phyloP scores from a whole-genome alignment of 1,140 invertebrate species.

The Achroia grisella region DNA sequence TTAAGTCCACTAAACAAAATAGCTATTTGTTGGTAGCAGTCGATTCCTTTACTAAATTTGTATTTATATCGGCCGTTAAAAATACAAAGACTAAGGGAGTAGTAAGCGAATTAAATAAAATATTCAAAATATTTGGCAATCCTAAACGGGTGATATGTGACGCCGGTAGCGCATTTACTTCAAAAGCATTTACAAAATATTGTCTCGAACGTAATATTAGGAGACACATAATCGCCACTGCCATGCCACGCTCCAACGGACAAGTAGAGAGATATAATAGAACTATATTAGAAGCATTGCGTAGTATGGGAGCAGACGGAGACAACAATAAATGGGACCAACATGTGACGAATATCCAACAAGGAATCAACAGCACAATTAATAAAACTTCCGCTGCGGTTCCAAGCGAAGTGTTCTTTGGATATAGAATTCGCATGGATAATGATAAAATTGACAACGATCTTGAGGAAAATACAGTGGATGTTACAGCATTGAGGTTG shows the following conservation, averaged over 20 bases:
- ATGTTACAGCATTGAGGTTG: slow-evolving; percentile 16
- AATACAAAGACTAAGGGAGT: slow-evolving; percentile 2
- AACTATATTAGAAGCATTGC: slow-evolving; percentile 23
- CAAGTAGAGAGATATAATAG: slow-evolving; percentile 21
- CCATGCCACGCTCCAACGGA: slow-evolving; percentile 16
- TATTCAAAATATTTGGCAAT: slow-evolving; percentile 16
- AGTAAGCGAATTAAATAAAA: slow-evolving; percentile 8
- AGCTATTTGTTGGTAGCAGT: slow-evolving; percentile 37
- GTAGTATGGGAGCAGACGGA: slow-evolving; percentile 10
- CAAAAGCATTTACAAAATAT: slow-evolving; percentile 6
- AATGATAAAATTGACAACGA: neutral
- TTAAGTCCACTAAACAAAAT: slow-evolving; percentile 26
- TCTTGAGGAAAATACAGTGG: slow-evolving; percentile 10
- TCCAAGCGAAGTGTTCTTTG: slow-evolving; percentile 12
- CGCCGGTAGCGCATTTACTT: slow-evolving; percentile 13
- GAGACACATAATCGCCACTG: slow-evolving; percentile 11
- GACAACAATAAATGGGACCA: slow-evolving; percentile 12
- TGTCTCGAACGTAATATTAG: slow-evolving; percentile 17
- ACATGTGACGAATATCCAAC: slow-evolving; percentile 6
- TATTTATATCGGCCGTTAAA: slow-evolving; percentile 11
- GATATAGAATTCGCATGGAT: slow-evolving; percentile 10
- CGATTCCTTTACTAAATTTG: slow-evolving; percentile 22
- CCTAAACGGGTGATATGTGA: slow-evolving; percentile 15
- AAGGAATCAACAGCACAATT: slow-evolving; percentile 10
- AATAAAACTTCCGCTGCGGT: slow-evolving; percentile 9